Evolutionary conservation across 2,888 invertebrate species (phyloP), one percentile per base, ranked within the genome.

Genomic region (Anoncus sp.): DNA sequence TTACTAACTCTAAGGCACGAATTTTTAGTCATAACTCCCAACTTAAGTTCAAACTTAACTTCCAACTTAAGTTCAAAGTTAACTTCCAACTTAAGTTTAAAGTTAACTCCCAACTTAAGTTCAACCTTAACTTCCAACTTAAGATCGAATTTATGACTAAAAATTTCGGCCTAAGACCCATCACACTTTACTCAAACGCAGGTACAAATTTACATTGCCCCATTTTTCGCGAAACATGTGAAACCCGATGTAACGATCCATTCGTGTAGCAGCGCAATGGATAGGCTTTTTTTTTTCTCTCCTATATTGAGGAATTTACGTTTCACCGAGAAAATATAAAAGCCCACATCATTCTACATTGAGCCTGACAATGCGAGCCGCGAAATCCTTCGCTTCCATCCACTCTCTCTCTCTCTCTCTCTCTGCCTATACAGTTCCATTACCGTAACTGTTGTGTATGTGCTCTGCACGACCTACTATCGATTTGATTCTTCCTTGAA

Each of bases 401-500:
- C 27, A 53, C 40, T 62, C 43, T 63, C 47, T 22, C 45, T 16
- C 27, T 27, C 14, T 16, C 31, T 31, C 5, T 31, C 4, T 31
- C 31, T 4, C 4, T 31, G 38, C 14, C n/a, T 38, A 53, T 24
- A 53, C 66, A 31, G 43, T 31, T 27, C 24, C 55, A 47, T 67
- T 24, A 55, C 35, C 55, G 18, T 62, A 47, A 35, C 40, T 14
- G 43, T 27, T 51, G 40, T 31, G 27, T 27, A n/a, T n/a, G n/a
- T n/a, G n/a, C 10, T 6, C 18, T 24, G 49, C 18, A 63, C 63
- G 49, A 65, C 38, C 35, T 14, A 49, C 38, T 75, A 75, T 75
- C 60, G 67, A 75, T 60, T 67, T 38, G 67, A 47, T 75, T 75
- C 60, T 45, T 75, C 43, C 62, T 60, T 67, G 60, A 67, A 67